phyloP scores from a whole-genome alignment of 2,113 vertebrate genomes.

The Tenebrosternarchus preto region DNA sequence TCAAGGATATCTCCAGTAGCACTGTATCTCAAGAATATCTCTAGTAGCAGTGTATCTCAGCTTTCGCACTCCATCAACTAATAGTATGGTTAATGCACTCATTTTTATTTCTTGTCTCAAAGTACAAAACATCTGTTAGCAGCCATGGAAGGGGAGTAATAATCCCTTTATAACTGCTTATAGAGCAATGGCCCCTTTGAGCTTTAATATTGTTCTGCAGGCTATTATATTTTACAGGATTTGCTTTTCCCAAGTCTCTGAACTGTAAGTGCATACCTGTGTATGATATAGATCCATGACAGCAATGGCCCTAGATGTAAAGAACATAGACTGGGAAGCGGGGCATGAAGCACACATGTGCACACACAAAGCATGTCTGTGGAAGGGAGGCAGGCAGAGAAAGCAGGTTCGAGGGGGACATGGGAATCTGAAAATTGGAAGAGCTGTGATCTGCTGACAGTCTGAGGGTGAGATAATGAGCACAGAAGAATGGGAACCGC shows the following conservation, averaged over 20 bases:
- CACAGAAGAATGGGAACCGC: slow-evolving; percentile 28
- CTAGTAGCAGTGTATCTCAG: neutral
- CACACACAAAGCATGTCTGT: neutral
- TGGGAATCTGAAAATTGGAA: slow-evolving; percentile 1
- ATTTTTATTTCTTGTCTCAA: neutral
- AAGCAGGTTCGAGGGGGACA: neutral
- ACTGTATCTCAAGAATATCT: no score
- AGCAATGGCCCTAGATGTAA: neutral
- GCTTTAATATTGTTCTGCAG: neutral
- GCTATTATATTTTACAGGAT: neutral
- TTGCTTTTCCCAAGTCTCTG: neutral
- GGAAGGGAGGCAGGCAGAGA: neutral
- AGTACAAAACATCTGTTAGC: neutral
- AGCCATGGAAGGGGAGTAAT: neutral
- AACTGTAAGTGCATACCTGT: neutral
- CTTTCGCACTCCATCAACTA: neutral
- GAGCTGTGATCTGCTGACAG: slow-evolving; percentile 46
- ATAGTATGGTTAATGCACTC: neutral
- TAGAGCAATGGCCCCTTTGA: neutral
- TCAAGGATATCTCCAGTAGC: no score
- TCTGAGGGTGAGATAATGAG: slow-evolving; percentile 52
- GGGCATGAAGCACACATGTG: neutral
- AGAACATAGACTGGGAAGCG: neutral
- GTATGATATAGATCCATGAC: neutral
- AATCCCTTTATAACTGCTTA: neutral